phyloP scores from a whole-genome alignment of 2,888 invertebrate genomes.

The Nymphalis polychloros region DNA sequence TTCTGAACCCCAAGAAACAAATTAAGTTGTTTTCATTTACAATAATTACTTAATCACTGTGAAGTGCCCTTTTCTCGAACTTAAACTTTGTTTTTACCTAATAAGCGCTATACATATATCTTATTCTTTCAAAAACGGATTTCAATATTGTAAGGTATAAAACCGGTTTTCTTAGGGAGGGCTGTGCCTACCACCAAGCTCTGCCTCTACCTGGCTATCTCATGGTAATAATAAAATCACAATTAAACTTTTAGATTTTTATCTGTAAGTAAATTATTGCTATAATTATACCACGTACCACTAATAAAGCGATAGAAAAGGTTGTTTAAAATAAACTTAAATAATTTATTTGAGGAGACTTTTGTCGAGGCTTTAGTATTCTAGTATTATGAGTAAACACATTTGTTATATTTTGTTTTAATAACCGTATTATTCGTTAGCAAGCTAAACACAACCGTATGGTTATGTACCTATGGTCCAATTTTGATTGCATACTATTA shows the following conservation, averaged over 20 bases:
- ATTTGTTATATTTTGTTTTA: not conserved
- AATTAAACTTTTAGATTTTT: not conserved
- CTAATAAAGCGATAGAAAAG: not conserved
- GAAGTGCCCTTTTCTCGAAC: too few species aligned
- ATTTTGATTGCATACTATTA: conserved; percentile 3
- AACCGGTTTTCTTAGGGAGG: too few species aligned
- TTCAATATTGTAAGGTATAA: too few species aligned
- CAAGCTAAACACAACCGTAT: not conserved
- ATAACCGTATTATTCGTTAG: not conserved
- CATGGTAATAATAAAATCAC: not conserved
- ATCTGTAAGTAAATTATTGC: not conserved
- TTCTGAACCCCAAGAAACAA: too few species aligned
- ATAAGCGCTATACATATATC: too few species aligned
- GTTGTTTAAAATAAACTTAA: not conserved
- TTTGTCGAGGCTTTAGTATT: not conserved
- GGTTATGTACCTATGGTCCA: conserved; percentile 1
- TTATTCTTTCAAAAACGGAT: too few species aligned
- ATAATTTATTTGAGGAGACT: not conserved
- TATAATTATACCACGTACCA: not conserved
- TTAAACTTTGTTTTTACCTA: too few species aligned
- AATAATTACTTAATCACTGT: too few species aligned
- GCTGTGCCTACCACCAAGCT: too few species aligned
- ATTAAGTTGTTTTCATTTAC: too few species aligned
- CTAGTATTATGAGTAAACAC: not conserved
- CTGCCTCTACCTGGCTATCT: not conserved